Evolutionary conservation across 1,140 invertebrate species (phyloP), one percentile per base, ranked within the genome.

Genomic region (Mactra quadrangularis): DNA sequence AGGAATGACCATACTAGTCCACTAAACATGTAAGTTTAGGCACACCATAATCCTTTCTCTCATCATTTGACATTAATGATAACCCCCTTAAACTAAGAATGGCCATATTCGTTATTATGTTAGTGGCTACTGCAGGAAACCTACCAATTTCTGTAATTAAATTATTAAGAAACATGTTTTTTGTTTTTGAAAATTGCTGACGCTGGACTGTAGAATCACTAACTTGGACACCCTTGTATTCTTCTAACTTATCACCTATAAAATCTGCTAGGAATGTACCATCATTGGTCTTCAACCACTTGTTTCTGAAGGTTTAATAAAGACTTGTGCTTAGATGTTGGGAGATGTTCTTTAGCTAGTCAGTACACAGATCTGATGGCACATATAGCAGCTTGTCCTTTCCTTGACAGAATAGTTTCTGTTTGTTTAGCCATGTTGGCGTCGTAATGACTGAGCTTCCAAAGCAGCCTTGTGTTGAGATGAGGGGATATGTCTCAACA

Each of bases 241-340:
- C 47, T 52, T 1, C n/a, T 4, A 71, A 17, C 11, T 52, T 53
- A 27, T 29, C 27, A 55, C 11, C 47, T 53, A 74, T 15, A 27
- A 59, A 57, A 19, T 74, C 53, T 11, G 27, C 3, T 29, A 74
- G 4, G 35, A 31, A 47, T 22, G 13, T 13, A 4, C 29, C 52
- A 57, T 59, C 35, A 74, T 64, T 64, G 25, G 60, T 64, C 29
- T 64, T 64, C 11, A 64, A 64, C 60, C 60, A 64, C 6, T 41
- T 41, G 38, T 41, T 15, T 41, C 6, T 41, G 15, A 7, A 41
- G 38, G 6, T 41, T 15, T 41, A 41, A 15, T 7, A 7, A 15
- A 15, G 38, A 66, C 62, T 66, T 47, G 33, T 64, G 25, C 60
- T 64, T 64, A 45, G 22, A n/a, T 22, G 3, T 47, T 41, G 38